Conservation (phyloP, 1,140 invertebrate genomes). For the Cydia pomonella region DNA sequence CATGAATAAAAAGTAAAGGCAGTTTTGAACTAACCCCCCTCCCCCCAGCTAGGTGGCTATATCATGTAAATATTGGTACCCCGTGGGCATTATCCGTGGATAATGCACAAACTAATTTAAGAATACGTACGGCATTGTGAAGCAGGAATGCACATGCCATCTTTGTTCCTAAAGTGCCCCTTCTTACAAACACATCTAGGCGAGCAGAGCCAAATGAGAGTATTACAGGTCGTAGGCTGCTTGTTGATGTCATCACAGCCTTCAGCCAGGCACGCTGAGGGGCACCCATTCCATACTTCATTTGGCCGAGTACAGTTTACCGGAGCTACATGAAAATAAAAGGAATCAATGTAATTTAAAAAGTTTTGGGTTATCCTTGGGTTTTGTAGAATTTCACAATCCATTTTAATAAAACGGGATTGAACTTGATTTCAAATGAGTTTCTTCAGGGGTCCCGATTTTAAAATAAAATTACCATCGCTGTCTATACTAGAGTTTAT, state of each 20-base stretch:
- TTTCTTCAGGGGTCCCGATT: too few species aligned
- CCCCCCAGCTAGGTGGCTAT: too few species aligned
- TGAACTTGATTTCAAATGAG: too few species aligned
- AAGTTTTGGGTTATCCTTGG: too few species aligned
- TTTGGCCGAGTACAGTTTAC: conserved; percentile 17
- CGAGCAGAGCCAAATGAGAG: conserved; percentile 14
- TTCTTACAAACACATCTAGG: conserved; percentile 31
- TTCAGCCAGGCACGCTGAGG: conserved; percentile 27
- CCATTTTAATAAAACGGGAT: too few species aligned
- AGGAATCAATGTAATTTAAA: neutral
- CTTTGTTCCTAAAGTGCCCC: conserved; percentile 24
- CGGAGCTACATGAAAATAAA: conserved; percentile 14
- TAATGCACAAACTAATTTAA: neutral
- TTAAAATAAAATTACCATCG: too few species aligned
- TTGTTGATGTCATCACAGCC: conserved; percentile 11
- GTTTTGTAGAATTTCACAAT: too few species aligned
- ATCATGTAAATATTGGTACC: neutral
- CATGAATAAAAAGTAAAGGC: neutral
- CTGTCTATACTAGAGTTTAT: too few species aligned
- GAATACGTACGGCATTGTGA: conserved; percentile 22
- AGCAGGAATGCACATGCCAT: conserved; percentile 13
- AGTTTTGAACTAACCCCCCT: too few species aligned
- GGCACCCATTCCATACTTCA: conserved; percentile 22
- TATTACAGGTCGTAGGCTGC: conserved; percentile 15
- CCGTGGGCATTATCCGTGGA: too few species aligned